A percentile compares a stretch with the other conserved stretches of the same genome.
phyloP scores from a whole-genome alignment of 2,888 invertebrate genomes.

The Eupithecia vulgata region DNA sequence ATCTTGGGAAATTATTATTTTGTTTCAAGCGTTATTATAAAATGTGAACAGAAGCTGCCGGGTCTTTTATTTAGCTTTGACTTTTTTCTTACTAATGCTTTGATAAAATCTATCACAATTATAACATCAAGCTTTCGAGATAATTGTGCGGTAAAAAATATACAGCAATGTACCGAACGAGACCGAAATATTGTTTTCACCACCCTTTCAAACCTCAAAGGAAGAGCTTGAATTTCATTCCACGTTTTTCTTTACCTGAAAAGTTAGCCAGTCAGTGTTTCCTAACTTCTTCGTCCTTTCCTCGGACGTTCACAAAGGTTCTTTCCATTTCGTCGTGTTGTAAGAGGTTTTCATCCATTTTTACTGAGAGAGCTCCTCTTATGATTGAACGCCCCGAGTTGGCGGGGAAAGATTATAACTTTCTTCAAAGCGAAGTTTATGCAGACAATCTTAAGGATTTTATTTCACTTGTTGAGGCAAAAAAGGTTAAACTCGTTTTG shows the following conservation, averaged over 20 bases:
- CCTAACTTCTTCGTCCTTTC: conserved; percentile 42
- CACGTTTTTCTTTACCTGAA: conserved; percentile 38
- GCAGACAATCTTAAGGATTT: conserved; percentile 53
- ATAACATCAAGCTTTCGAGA: not conserved
- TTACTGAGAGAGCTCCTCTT: conserved; percentile 52
- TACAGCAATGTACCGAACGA: not conserved
- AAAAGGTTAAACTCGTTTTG: conserved; percentile 36
- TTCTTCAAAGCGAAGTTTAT: conserved; percentile 58
- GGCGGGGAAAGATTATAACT: conserved; percentile 56
- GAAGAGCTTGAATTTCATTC: conserved; percentile 27
- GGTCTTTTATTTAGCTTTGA: not conserved
- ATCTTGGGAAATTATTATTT: conserved; percentile 32
- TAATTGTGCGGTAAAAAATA: not conserved
- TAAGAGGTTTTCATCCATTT: conserved; percentile 60
- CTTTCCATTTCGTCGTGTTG: conserved; percentile 51
- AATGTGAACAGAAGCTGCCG: not conserved
- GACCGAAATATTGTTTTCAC: not conserved
- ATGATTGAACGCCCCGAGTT: conserved; percentile 56
- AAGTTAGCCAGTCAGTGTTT: conserved; percentile 51
- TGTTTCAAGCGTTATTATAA: conserved; percentile 24
- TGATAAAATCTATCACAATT: not conserved
- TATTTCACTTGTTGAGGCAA: conserved; percentile 46
- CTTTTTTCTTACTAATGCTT: not conserved
- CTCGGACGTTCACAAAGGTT: conserved; percentile 47
- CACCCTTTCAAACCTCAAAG: conserved; percentile 15